Percentiles rank a stretch among this genome's conserved stretches.
phyloP scores from a whole-genome alignment of 2,797 vertebrate species.

The Microctenopoma stevenorrisi region DNA sequence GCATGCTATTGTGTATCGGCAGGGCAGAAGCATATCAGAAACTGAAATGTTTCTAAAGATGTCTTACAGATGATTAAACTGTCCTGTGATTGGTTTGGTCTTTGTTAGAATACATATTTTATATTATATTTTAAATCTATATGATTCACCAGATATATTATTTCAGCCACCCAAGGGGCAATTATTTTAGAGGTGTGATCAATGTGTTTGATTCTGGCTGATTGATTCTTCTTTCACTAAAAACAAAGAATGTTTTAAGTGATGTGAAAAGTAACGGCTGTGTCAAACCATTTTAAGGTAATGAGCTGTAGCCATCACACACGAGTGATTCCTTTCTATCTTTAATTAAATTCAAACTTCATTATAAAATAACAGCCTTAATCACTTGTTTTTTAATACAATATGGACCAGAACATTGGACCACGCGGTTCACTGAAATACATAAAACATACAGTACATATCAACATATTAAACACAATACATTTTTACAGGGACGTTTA shows the following conservation, averaged over 20 bases:
- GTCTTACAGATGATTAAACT: not conserved
- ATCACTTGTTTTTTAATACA: not conserved
- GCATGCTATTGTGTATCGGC: not conserved
- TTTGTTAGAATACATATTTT: conserved; percentile 1
- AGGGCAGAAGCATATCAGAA: conserved; percentile 1
- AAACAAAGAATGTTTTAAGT: not conserved
- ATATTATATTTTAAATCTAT: not conserved
- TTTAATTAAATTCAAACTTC: not conserved
- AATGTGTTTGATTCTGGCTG: not conserved
- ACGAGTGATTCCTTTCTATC: not conserved
- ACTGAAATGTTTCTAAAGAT: conserved; percentile 3
- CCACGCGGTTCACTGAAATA: not conserved
- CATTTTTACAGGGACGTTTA: not conserved
- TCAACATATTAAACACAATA: not conserved
- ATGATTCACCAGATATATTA: conserved; percentile 6
- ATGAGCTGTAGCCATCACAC: conserved; percentile 2
- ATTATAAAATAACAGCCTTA: not conserved
- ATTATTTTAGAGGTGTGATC: conserved; percentile 11
- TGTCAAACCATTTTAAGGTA: not conserved
- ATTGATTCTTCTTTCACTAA: not conserved
- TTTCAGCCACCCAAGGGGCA: not conserved
- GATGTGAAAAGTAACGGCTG: not conserved
- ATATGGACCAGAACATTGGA: not conserved
- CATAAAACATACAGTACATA: not conserved
- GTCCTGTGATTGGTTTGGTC: not conserved